phyloP scores from a whole-genome alignment of 1,140 invertebrate genomes.

The Drosophila lini region DNA sequence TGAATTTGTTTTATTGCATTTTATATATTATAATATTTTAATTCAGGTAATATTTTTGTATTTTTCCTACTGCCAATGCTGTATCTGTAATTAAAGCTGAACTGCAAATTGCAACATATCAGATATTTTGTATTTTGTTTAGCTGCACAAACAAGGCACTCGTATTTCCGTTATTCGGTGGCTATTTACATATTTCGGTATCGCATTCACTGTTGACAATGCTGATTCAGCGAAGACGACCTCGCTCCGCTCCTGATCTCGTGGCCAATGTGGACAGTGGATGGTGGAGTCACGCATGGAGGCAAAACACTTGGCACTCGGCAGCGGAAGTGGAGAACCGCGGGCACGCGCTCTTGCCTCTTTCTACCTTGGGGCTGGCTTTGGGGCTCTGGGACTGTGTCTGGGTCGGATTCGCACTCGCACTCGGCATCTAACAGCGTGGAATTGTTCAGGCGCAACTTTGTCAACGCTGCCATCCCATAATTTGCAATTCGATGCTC shows the following conservation, averaged over 20 bases:
- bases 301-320: conserved; percentile 50
- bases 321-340: conserved; percentile 67
- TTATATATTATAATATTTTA: not conserved
- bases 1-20: not conserved
- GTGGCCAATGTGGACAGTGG: conserved; percentile 22
- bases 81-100: conserved; percentile 7
- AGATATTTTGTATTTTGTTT: conserved; percentile 20
- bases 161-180: conserved; percentile 9
- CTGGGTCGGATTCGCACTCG: conserved; percentile 26
- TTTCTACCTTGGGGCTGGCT: conserved; percentile 32
- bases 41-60: not conserved
- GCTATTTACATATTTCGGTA: conserved; percentile 1
- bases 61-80: conserved; percentile 1
- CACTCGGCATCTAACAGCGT: conserved; percentile 36
- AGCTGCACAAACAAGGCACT: conserved; percentile 26
- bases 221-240: conserved; percentile 1
- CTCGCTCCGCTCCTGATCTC: conserved; percentile 58
- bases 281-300: conserved; percentile 65
- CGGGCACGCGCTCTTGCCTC: conserved; percentile 68
- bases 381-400: conserved; percentile 8
- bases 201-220: not conserved
- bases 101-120: conserved; percentile 11
- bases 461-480: conserved; percentile 54
- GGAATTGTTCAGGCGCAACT: conserved; percentile 60
- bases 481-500: conserved; percentile 81